phyloP scores from a whole-genome alignment of 2,888 invertebrate species.

The Emmelina monodactyla region DNA sequence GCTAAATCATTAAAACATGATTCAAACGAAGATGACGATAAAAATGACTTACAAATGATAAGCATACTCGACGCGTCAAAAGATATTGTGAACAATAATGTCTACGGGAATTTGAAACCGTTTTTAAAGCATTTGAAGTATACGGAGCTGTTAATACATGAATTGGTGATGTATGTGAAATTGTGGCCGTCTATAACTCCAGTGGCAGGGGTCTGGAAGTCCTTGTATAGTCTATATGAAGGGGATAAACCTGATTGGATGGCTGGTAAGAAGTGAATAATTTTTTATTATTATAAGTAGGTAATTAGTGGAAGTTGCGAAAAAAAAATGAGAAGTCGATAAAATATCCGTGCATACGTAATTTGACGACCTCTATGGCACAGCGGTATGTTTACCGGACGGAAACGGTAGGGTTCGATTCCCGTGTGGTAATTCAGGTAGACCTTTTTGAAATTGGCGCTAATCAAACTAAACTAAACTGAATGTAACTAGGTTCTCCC shows the following conservation, averaged over 20 bases:
- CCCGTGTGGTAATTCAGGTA: no score
- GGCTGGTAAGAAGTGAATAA: conserved; percentile 22
- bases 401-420: no score
- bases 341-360: no score
- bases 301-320: no score
- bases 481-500: no score
- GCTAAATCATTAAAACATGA: conserved; percentile 30
- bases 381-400: no score
- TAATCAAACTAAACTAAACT: no score
- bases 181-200: conserved; percentile 44
- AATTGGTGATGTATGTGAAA: conserved; percentile 35
- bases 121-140: conserved; percentile 31
- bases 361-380: no score
- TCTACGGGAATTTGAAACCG: conserved; percentile 30
- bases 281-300: no score
- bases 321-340: no score
- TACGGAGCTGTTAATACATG: conserved; percentile 33
- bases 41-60: conserved; percentile 24
- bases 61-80: conserved; percentile 30
- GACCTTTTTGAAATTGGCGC: no score
- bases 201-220: conserved; percentile 37
- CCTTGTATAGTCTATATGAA: conserved; percentile 24
- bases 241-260: conserved; percentile 21
- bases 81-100: conserved; percentile 17
- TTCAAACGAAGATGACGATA: conserved; percentile 16